phyloP scores from a whole-genome alignment of 2,113 vertebrate genomes.

The Empidonax alnorum region DNA sequence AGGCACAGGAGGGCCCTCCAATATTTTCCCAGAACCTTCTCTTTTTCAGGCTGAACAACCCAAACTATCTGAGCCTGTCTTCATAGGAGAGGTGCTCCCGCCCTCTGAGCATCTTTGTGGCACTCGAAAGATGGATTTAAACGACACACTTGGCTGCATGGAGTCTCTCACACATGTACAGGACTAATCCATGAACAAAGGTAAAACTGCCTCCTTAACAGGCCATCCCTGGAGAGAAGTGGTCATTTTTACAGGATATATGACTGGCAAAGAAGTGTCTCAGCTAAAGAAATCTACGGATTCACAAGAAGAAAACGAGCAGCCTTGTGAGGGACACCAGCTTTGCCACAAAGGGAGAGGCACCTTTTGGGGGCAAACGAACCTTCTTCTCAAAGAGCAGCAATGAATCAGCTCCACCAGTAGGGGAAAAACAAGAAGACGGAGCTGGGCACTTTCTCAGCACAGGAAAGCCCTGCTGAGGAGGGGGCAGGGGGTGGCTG shows the following conservation, averaged over 20 bases:
- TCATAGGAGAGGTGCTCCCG: neutral
- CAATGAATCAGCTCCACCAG: neutral
- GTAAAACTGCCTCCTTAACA: neutral
- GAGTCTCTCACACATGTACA: fast-evolving
- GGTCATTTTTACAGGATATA: fast-evolving
- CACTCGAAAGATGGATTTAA: neutral
- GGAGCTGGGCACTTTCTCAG: neutral
- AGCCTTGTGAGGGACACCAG: neutral
- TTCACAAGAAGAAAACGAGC: neutral
- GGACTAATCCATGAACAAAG: fast-evolving
- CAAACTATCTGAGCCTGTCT: neutral
- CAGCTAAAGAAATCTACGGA: neutral
- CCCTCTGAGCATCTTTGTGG: neutral
- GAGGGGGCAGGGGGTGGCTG: neutral
- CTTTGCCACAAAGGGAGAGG: fast-evolving
- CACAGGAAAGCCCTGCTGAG: neutral
- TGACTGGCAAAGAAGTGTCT: neutral
- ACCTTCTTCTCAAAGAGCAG: neutral
- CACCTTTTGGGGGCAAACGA: neutral
- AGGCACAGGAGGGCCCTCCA: neutral
- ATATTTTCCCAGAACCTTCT: neutral
- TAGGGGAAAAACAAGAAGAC: neutral
- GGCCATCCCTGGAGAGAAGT: neutral
- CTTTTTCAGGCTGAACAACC: neutral
- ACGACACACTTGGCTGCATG: neutral